Percentiles rank a stretch among this genome's conserved stretches.
These are phyloP conservation scores for Odontocolon sp. DNA, from an alignment of 2,888 invertebrate genomes.

Conservation along the genomic window DNA sequence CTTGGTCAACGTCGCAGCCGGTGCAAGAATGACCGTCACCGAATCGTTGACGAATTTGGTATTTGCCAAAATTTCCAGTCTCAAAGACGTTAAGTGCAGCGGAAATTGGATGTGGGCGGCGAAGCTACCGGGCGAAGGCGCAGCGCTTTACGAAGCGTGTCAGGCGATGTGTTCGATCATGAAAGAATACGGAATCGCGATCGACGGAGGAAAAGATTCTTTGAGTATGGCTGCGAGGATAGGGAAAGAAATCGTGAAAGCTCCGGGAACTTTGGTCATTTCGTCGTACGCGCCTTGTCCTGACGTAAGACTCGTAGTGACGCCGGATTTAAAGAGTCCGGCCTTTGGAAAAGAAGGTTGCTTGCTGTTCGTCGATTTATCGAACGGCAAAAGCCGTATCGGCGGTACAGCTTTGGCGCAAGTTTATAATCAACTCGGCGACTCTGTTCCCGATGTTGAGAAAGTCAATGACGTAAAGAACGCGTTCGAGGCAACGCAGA, in stretches of 20 bases:
- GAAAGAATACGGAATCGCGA: slow-evolving; percentile 91
- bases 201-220: slow-evolving; percentile 99
- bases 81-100: slow-evolving; percentile 96
- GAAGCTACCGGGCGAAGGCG: slow-evolving; percentile 96
- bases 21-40: slow-evolving; percentile 96
- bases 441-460: slow-evolving; percentile 91
- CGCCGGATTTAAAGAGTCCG: slow-evolving; percentile 94
- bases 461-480: slow-evolving; percentile 85
- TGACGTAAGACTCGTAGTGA: slow-evolving; percentile 90
- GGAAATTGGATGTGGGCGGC: slow-evolving; percentile 99
- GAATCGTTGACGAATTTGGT: slow-evolving; percentile 97
- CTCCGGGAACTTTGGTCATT: slow-evolving; percentile 95
- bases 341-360: slow-evolving; percentile 84
- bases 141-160: slow-evolving; percentile 93
- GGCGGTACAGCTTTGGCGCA: slow-evolving; percentile 98
- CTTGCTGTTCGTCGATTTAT: slow-evolving; percentile 90
- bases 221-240: slow-evolving; percentile 98
- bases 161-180: slow-evolving; percentile 93
- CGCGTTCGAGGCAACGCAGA: slow-evolving; percentile 93
- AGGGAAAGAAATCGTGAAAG: slow-evolving; percentile 86
- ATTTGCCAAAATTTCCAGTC: slow-evolving; percentile 84
- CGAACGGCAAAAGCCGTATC: slow-evolving; percentile 87
- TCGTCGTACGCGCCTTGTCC: slow-evolving; percentile 98
- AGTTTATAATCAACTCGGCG: slow-evolving; percentile 92
- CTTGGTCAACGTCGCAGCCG: slow-evolving; percentile 90